These are phyloP conservation scores for Coccyzus lansbergi DNA, from an alignment of 2,797 vertebrate genomes.

Conservation along the genomic window DNA sequence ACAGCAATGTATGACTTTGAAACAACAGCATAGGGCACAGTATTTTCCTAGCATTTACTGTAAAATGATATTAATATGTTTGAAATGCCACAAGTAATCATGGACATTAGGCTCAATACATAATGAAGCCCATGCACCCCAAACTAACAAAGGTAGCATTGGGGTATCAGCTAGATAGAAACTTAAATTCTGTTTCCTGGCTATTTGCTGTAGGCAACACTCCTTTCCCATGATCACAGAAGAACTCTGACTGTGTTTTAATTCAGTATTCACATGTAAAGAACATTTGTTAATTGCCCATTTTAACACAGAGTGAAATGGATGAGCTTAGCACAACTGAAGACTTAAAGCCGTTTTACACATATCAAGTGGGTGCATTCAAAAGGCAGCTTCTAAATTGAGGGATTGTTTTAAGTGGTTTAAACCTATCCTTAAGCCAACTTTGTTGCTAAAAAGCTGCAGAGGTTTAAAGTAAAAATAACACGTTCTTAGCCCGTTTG, in stretches of 20 bases:
- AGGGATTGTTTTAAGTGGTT: slow-evolving; percentile 66
- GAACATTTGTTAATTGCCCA: slow-evolving; percentile 11
- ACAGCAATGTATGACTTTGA: not conserved
- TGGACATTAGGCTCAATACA: not conserved
- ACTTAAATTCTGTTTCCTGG: not conserved
- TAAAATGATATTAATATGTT: not conserved
- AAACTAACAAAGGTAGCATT: not conserved
- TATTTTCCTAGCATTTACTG: not conserved
- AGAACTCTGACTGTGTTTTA: not conserved
- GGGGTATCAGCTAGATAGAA: not conserved
- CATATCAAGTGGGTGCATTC: not conserved
- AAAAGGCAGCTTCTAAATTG: slow-evolving; percentile 50
- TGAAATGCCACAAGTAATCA: not conserved
- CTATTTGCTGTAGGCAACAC: not conserved
- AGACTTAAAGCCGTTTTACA: not conserved
- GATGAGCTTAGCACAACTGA: not conserved
- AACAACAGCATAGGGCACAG: not conserved
- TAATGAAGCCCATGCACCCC: not conserved
- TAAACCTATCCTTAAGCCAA: slow-evolving; percentile 53
- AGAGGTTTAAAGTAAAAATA: slow-evolving; percentile 62
- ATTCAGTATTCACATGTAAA: not conserved
- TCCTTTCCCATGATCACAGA: not conserved
- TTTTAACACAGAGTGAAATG: slow-evolving; percentile 13
- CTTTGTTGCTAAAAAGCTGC: slow-evolving; percentile 50
- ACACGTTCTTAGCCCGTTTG: slow-evolving; percentile 52